Evolutionary conservation across 2,888 invertebrate species (phyloP).

Genomic region (Thereva nobilitata): DNA sequence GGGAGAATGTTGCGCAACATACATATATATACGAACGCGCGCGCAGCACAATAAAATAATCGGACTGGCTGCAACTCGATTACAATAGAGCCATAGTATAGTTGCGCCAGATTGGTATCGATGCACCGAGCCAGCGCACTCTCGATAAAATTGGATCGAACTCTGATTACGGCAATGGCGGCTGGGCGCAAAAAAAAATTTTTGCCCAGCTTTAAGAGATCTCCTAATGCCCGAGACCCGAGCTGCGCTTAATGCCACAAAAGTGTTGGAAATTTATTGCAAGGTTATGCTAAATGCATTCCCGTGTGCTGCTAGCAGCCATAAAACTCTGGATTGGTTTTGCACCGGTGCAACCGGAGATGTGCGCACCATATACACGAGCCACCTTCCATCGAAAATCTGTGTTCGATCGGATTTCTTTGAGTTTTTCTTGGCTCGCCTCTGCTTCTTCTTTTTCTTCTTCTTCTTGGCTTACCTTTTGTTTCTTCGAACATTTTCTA

Average conservation of each 20-base stretch:
- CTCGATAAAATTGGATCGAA: slow-evolving; percentile 28
- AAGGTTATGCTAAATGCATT: slow-evolving; percentile 38
- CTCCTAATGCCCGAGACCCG: slow-evolving; percentile 4
- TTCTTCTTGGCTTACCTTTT: slow-evolving; percentile 2
- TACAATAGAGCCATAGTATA: slow-evolving; percentile 10
- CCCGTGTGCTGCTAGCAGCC: slow-evolving; percentile 31
- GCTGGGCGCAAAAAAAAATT: background rate
- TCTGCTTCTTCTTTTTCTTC: slow-evolving; percentile 1
- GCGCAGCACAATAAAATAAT: slow-evolving; percentile 17
- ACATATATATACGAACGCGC: background rate
- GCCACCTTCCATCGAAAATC: background rate
- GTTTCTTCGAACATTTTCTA: background rate
- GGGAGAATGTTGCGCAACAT: slow-evolving; percentile 7
- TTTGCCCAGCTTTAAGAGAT: background rate
- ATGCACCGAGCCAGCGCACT: slow-evolving; percentile 4
- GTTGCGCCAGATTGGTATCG: no score
- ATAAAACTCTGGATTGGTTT: slow-evolving; percentile 14
- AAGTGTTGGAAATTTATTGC: slow-evolving; percentile 39
- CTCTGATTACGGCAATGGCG: slow-evolving; percentile 5
- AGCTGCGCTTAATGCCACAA: slow-evolving; percentile 4
- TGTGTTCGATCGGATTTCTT: slow-evolving; percentile 25
- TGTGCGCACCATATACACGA: slow-evolving; percentile 1
- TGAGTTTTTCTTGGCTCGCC: slow-evolving; percentile 3
- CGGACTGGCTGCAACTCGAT: slow-evolving; percentile 11
- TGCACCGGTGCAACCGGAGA: background rate